phyloP scores from a whole-genome alignment of 2,888 invertebrate genomes.

The Leucophenga montana region DNA sequence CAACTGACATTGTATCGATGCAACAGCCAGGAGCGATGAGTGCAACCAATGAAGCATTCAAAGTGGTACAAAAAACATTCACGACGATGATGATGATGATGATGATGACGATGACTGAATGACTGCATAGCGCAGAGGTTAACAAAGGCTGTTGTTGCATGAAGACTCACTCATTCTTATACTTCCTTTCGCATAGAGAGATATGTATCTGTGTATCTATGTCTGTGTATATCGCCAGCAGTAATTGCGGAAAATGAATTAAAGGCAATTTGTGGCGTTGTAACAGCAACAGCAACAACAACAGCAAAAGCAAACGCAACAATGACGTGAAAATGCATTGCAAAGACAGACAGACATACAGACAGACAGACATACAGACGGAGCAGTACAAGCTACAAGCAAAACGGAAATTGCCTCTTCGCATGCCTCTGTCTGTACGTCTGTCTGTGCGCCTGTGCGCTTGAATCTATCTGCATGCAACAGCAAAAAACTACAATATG shows the following conservation, averaged over 20 bases:
- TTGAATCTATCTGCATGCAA: not conserved
- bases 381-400: not conserved
- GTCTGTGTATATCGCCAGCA: slow-evolving; percentile 34
- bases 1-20: not conserved
- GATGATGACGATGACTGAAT: too few relatives aligned
- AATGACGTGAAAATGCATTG: slow-evolving; percentile 31
- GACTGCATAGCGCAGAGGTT: too few relatives aligned
- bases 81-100: too few relatives aligned
- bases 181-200: too few relatives aligned
- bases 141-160: too few relatives aligned
- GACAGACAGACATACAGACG: too few relatives aligned
- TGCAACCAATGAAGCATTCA: slow-evolving; percentile 38
- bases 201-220: not conserved
- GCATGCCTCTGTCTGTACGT: not conserved
- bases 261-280: slow-evolving; percentile 56
- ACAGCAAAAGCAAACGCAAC: slow-evolving; percentile 15
- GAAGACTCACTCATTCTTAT: too few relatives aligned
- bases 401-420: not conserved
- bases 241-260: slow-evolving; percentile 61
- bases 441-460: not conserved
- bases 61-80: slow-evolving; percentile 42
- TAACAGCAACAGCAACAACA: slow-evolving; percentile 32
- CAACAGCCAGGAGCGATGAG: slow-evolving; percentile 12
- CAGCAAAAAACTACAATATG: not conserved
- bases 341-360: not conserved